Conservation (phyloP, 2,888 invertebrate genomes). For the Lithophane ornitopus region DNA sequence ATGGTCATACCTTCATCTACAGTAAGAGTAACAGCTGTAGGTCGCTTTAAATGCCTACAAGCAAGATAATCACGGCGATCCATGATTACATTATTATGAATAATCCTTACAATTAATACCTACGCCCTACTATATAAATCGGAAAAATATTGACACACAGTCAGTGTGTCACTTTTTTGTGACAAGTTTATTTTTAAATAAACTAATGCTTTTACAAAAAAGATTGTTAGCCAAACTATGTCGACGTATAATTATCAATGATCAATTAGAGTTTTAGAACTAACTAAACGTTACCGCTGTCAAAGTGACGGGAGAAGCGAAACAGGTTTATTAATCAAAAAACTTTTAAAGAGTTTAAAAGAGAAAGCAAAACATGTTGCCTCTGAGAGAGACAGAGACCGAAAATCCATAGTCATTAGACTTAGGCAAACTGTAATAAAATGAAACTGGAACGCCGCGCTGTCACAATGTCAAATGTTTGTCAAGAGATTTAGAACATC, state of each 20-base stretch:
- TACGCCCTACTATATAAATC: too few relatives aligned
- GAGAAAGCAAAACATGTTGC: background rate
- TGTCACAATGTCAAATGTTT: slow-evolving; percentile 40
- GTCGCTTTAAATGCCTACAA: slow-evolving; percentile 1
- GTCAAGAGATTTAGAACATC: slow-evolving; percentile 38
- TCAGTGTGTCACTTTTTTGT: too few relatives aligned
- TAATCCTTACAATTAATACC: background rate
- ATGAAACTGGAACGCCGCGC: slow-evolving; percentile 39
- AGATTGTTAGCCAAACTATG: background rate
- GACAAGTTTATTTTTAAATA: slow-evolving; percentile 6
- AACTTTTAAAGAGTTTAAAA: slow-evolving; percentile 14
- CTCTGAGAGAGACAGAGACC: background rate
- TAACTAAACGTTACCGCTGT: slow-evolving; percentile 35
- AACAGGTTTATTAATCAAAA: slow-evolving; percentile 18
- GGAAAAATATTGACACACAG: background rate
- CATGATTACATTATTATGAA: background rate
- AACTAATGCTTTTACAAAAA: background rate
- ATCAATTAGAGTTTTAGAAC: background rate
- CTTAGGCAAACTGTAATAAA: slow-evolving; percentile 15
- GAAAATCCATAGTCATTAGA: background rate
- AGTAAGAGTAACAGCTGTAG: background rate
- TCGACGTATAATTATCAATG: background rate
- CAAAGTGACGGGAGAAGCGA: slow-evolving; percentile 12
- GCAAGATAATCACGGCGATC: slow-evolving; percentile 8
- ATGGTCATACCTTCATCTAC: slow-evolving; percentile 29